Evolutionary conservation across 2,888 invertebrate species (phyloP).

Genomic region (Hydriomena furcata): DNA sequence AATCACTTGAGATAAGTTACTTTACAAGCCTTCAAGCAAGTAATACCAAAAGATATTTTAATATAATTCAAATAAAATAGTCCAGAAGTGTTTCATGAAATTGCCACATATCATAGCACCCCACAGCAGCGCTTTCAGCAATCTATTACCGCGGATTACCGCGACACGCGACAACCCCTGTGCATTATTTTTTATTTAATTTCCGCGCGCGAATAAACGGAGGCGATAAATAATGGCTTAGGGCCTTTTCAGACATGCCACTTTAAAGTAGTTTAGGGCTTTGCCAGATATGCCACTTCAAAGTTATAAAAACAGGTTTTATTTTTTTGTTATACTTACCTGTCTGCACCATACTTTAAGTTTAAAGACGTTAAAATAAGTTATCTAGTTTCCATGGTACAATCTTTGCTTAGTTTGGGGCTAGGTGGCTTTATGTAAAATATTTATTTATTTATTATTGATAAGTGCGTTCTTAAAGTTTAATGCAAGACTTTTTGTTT

Average conservation of each 20-base stretch:
- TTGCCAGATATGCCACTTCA: neutral
- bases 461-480: too few species aligned
- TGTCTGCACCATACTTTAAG: too few species aligned
- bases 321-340: too few species aligned
- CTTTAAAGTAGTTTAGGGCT: constrained; percentile 2
- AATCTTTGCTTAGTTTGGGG: too few species aligned
- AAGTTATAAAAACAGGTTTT: neutral
- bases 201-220: constrained; percentile 33
- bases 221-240: constrained; percentile 29
- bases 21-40: too few species aligned
- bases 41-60: neutral
- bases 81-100: neutral
- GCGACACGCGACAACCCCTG: constrained; percentile 33
- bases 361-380: too few species aligned
- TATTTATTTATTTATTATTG: too few species aligned
- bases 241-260: neutral
- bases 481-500: too few species aligned
- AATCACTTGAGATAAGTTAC: too few species aligned
- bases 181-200: constrained; percentile 41
- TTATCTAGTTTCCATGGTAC: too few species aligned
- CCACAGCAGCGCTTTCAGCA: constrained; percentile 9
- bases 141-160: constrained; percentile 36
- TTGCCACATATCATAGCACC: constrained; percentile 11
- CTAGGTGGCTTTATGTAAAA: too few species aligned
- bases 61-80: neutral